These are phyloP conservation scores for Tichodroma muraria DNA, from an alignment of 2,113 vertebrate species.

Conservation along the genomic window DNA sequence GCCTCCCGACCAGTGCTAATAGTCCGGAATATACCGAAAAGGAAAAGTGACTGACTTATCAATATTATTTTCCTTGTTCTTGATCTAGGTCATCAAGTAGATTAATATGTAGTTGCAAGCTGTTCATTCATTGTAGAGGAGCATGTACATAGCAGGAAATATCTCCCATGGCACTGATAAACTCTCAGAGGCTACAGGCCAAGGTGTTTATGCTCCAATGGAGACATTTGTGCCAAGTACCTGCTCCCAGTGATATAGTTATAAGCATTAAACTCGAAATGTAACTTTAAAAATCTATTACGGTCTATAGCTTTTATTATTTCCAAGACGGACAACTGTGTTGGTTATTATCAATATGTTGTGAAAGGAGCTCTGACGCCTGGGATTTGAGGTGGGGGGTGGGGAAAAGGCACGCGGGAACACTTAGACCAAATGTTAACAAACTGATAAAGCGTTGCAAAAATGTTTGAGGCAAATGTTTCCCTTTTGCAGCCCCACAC, in stretches of 20 bases:
- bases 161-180: conserved; percentile 66
- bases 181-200: conserved; percentile 66
- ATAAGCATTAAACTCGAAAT: conserved; percentile 59
- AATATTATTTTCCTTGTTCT: conserved; percentile 58
- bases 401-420: not conserved
- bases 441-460: conserved; percentile 1
- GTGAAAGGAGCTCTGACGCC: conserved; percentile 25
- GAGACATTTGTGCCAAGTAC: conserved; percentile 68
- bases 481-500: not conserved
- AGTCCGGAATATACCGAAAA: conserved; percentile 4
- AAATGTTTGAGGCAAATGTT: not conserved
- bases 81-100: conserved; percentile 64
- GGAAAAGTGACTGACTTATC: conserved; percentile 36
- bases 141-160: conserved; percentile 56
- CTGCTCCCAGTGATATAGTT: conserved; percentile 67
- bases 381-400: conserved; percentile 13
- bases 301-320: conserved; percentile 62
- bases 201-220: conserved; percentile 67
- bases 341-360: conserved; percentile 64
- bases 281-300: conserved; percentile 66
- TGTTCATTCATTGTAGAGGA: conserved; percentile 63
- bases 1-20: not conserved
- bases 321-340: conserved; percentile 58
- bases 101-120: conserved; percentile 67
- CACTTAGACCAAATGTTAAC: conserved; percentile 35